Evolutionary conservation across 1,140 invertebrate species (phyloP), one percentile per base, ranked within the genome.

Genomic region (Dendrolimus punctatus): DNA sequence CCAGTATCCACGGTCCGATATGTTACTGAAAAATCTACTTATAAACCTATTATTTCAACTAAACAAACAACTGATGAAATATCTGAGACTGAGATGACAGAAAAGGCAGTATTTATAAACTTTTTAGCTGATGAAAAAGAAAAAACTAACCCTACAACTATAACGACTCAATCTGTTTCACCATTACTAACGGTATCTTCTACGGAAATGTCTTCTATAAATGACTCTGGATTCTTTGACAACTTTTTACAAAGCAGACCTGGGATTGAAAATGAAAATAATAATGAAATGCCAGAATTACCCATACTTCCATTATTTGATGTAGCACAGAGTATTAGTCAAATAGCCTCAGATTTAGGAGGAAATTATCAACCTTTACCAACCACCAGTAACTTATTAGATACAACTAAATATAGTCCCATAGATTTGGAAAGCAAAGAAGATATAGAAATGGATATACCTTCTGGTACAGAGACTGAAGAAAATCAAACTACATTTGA

Each of bases 281-380:
- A 58, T 39, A 41, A 61, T 47, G 43, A 50, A 9, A 66, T 70
- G 43, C 49, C 64, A 49, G 57, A 56, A 57, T 69, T 68, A 51
- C 55, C 73, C 36, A 53, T 61, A 38, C 40, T 76, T 51, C 76
- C 75, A 10, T 52, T 85, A 36, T 86, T 86, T 64, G 81, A 86
- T 64, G 73, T 86, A 9, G 81, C 80, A 49, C 79, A 80, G 59
- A 86, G 83, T 62, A 80, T 86, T 42, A 86, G 80, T 58, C 83
- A 86, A 71, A 86, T 86, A 52, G 80, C 83, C 42, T 82, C 81
- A 5, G 81, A 85, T 62, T 60, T 86, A n/a, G 81, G 80, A 9
- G 60, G 58, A 42, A 73, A 68, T 47, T 82, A 68, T 58, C 60
- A 53, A 54, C 71, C 80, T 38, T 47, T 76, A 5, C 72, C 79